These are phyloP conservation scores for Polypterus bichir DNA, from an alignment of 2,113 vertebrate genomes.

Conservation along the genomic window DNA sequence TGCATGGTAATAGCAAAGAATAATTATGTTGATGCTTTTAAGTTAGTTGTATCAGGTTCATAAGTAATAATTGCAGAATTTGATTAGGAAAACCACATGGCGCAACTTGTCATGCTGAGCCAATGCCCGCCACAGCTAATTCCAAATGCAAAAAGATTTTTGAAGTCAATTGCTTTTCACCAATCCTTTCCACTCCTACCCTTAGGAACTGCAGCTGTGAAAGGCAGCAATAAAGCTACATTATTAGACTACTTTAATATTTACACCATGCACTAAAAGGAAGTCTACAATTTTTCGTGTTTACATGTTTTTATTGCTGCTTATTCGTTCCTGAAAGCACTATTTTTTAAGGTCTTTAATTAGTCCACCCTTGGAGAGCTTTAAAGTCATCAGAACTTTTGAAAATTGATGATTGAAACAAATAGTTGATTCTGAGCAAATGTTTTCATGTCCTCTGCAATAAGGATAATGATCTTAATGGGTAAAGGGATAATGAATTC, in stretches of 20 bases:
- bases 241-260: slow-evolving; percentile 4
- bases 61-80: slow-evolving; percentile 16
- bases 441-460: no score
- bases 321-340: no score
- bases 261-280: background rate
- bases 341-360: no score
- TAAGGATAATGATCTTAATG: no score
- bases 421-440: no score
- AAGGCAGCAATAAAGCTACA: slow-evolving; percentile 2
- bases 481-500: no score
- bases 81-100: slow-evolving; percentile 13
- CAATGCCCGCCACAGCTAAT: background rate
- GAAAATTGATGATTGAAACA: no score
- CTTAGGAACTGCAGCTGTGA: background rate
- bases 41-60: slow-evolving; percentile 8
- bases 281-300: background rate
- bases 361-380: no score
- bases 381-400: no score
- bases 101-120: slow-evolving; percentile 5
- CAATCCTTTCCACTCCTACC: slow-evolving; percentile 7
- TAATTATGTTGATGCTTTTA: slow-evolving; percentile 11
- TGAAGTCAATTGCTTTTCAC: slow-evolving; percentile 12
- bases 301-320: no score
- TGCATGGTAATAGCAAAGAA: slow-evolving; percentile 4
- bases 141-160: slow-evolving; percentile 8